Evolutionary conservation across 2,797 vertebrate species (phyloP), one percentile per base, ranked within the genome.

Genomic region (Chelidonichthys spinosus): DNA sequence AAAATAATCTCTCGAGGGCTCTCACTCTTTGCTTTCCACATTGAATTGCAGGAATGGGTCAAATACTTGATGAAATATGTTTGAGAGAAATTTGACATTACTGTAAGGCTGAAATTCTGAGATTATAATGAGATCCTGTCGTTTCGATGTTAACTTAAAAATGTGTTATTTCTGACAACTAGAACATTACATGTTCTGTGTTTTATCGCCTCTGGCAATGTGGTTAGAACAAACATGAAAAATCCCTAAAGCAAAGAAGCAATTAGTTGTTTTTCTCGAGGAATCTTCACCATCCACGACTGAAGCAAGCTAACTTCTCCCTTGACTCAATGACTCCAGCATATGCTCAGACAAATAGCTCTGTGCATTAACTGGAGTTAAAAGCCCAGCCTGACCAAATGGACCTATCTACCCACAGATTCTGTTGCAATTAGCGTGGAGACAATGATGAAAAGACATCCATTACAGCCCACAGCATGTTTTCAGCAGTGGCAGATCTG

Each of bases 361-460:
- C 3, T 47, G 35, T 77, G 63, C 77, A 83, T 83, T 85, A 85
- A 77, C 55, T 47, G 33, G 43, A 76, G 69, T 76, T 87, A 83
- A 89, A 89, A 89, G 78, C 79, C 46, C 3, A 25, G 62, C 9
- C 79, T 52, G 78, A 79, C 78, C 83, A 85, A 87, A 90, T 71
- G 76, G 82, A 76, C 67, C 76, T 52, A 59, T 85, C 82, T 86
- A 73, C 58, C 66, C 63, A 67, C 72, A 50, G 54, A 81, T 79
- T 82, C 69, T 5, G 63, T 83, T 75, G 80, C 82, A 90, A 79
- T 91, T 83, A 89, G 83, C 75, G 50, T 52, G 43, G 62, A 84
- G 54, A 69, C 7, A n/a, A 35, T 0, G n/a, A 64, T 76, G 64
- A 83, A 72, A 83, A 75, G 53, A 71, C 72, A 74, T 75, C 84